Conservation (phyloP, 2,113 vertebrate species). For the Chionomys nivalis region DNA sequence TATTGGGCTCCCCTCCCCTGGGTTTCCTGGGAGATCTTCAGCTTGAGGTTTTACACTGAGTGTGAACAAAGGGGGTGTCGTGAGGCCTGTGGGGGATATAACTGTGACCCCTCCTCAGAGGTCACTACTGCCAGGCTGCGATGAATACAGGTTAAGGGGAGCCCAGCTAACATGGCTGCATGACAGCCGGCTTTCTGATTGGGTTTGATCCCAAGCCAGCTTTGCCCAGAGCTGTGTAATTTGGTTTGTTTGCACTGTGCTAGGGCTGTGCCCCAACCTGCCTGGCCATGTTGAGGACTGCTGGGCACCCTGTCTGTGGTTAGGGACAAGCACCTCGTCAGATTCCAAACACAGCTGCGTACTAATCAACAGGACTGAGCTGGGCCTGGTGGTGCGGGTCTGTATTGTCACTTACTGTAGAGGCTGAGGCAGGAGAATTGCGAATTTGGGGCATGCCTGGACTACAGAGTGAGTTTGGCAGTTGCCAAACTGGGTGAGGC, state of each 20-base stretch:
- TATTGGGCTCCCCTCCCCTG: background rate
- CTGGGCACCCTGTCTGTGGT: constrained; percentile 51
- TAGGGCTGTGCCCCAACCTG: constrained; percentile 55
- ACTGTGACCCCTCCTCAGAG: background rate
- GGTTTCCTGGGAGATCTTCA: background rate
- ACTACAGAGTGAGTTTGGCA: background rate
- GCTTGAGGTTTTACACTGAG: background rate
- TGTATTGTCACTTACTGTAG: background rate
- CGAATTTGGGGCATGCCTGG: background rate
- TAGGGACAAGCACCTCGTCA: background rate
- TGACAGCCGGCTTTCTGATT: background rate
- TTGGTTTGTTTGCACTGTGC: constrained; percentile 52
- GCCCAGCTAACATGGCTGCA: background rate
- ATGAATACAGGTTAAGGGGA: background rate
- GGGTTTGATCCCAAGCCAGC: constrained; percentile 4
- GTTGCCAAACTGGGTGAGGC: background rate
- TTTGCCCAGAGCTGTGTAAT: constrained; percentile 59
- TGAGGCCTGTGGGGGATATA: background rate
- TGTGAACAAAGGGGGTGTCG: background rate
- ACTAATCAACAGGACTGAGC: background rate
- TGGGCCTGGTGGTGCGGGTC: background rate
- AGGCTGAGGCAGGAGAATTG: background rate
- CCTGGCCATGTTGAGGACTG: background rate
- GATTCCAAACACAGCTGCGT: constrained; percentile 9
- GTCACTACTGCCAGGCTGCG: background rate